phyloP scores from a whole-genome alignment of 2,113 vertebrate genomes.

The Urocolius indicus region DNA sequence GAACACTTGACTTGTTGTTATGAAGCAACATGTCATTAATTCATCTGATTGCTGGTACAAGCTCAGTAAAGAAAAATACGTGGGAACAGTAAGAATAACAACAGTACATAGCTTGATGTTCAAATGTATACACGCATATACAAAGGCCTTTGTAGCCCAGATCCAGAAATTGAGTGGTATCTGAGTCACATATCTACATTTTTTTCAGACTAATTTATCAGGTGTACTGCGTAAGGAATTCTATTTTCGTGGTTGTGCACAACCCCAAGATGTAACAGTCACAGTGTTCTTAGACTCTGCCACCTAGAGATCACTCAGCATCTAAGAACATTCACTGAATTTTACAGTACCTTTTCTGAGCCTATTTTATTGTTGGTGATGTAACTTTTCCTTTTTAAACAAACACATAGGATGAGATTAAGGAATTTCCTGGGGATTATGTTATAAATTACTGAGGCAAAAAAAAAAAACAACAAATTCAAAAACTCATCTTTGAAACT shows the following conservation, averaged over 20 bases:
- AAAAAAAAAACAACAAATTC: not conserved
- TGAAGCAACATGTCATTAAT: slow-evolving; percentile 57
- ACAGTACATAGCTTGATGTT: not conserved
- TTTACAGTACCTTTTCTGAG: not conserved
- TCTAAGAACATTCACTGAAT: not conserved
- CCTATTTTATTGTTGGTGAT: not conserved
- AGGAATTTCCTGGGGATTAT: not conserved
- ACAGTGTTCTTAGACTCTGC: not conserved
- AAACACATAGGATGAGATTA: not conserved
- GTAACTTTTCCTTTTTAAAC: not conserved
- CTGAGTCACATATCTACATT: not conserved
- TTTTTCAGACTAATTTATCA: not conserved
- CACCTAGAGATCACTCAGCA: not conserved
- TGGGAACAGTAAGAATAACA: not conserved
- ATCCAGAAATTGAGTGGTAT: not conserved
- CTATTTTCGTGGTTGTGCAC: not conserved
- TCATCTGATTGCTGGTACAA: slow-evolving; percentile 34
- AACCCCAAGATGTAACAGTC: not conserved
- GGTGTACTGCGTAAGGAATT: not conserved
- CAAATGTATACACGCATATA: accelerated
- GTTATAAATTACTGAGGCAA: not conserved
- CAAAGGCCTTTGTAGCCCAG: not conserved
- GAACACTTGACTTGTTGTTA: slow-evolving; percentile 35
- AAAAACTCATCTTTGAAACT: not conserved
- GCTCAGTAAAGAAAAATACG: slow-evolving; percentile 6